These are phyloP conservation scores for Limnephilus rhombicus DNA, from an alignment of 2,888 invertebrate species.

Conservation along the genomic window DNA sequence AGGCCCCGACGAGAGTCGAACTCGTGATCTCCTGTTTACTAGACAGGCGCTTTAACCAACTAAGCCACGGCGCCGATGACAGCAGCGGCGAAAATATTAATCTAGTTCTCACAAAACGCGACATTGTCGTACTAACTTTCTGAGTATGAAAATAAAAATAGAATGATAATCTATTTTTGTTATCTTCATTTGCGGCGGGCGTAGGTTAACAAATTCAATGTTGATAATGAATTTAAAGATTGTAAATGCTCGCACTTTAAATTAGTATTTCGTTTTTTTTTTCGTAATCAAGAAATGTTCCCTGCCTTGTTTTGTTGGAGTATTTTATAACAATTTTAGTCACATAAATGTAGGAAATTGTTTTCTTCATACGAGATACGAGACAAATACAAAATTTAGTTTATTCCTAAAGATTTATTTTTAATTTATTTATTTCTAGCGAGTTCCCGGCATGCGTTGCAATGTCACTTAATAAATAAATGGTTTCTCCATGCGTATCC, in stretches of 20 bases:
- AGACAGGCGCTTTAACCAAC: conserved; percentile 86
- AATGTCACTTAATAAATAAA: too few relatives aligned
- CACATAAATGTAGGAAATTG: too few relatives aligned
- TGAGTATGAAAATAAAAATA: not conserved
- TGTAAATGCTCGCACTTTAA: not conserved
- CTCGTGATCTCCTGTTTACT: conserved; percentile 88
- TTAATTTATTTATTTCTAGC: too few relatives aligned
- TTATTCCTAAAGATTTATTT: too few relatives aligned
- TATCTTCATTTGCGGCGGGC: not conserved
- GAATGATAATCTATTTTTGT: not conserved
- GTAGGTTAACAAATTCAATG: not conserved
- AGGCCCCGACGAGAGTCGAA: conserved; percentile 86
- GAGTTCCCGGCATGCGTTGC: too few relatives aligned
- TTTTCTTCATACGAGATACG: too few relatives aligned
- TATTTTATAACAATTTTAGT: too few relatives aligned
- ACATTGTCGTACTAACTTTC: not conserved
- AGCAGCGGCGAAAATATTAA: not conserved
- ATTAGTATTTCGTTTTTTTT: too few relatives aligned
- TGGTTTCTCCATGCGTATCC: too few relatives aligned
- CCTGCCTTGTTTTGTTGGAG: too few relatives aligned
- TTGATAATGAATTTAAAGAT: not conserved
- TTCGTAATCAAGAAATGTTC: too few relatives aligned
- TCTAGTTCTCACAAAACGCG: not conserved
- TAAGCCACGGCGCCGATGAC: conserved; percentile 82
- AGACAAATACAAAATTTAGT: too few relatives aligned